phyloP scores from a whole-genome alignment of 2,113 vertebrate genomes.

The Beaufortia kweichowensis region DNA sequence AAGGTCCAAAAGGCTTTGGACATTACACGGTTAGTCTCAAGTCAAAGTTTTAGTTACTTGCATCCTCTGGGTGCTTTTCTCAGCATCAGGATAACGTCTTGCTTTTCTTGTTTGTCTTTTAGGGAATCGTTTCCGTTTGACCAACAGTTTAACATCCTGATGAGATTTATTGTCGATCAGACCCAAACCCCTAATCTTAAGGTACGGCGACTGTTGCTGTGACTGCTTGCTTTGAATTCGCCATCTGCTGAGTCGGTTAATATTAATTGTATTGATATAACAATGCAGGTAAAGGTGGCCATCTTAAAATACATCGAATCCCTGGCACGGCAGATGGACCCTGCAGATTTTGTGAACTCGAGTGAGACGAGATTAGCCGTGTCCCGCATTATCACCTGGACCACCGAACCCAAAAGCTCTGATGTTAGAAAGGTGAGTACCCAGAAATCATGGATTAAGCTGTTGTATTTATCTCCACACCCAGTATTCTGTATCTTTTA shows the following conservation, averaged over 20 bases:
- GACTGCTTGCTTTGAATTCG: neutral
- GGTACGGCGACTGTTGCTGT: slow-evolving; percentile 66
- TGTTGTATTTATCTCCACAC: too few relatives aligned
- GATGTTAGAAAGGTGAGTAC: slow-evolving; percentile 92
- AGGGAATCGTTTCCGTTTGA: slow-evolving; percentile 98
- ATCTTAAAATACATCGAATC: slow-evolving; percentile 97
- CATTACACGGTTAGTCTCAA: slow-evolving; percentile 83
- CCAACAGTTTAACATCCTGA: slow-evolving; percentile 98
- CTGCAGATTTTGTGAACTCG: slow-evolving; percentile 94
- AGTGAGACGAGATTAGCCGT: slow-evolving; percentile 97
- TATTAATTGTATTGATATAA: neutral
- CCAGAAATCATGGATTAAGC: neutral
- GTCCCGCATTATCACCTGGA: slow-evolving; percentile 99
- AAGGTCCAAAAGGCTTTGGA: slow-evolving; percentile 98
- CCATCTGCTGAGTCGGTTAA: neutral
- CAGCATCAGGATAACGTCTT: neutral
- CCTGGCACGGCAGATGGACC: slow-evolving; percentile 95
- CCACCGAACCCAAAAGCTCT: slow-evolving; percentile 98
- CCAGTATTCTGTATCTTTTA: too few relatives aligned
- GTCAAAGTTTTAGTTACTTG: neutral
- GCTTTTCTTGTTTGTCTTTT: slow-evolving; percentile 29
- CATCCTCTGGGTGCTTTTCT: neutral
- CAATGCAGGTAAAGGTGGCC: slow-evolving; percentile 91
- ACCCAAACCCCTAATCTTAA: slow-evolving; percentile 98
- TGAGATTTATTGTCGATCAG: slow-evolving; percentile 99